Base-by-base conservation (phyloP, 64 coral and sea anemone species). In the Cladopsammia gracilis region DNA sequence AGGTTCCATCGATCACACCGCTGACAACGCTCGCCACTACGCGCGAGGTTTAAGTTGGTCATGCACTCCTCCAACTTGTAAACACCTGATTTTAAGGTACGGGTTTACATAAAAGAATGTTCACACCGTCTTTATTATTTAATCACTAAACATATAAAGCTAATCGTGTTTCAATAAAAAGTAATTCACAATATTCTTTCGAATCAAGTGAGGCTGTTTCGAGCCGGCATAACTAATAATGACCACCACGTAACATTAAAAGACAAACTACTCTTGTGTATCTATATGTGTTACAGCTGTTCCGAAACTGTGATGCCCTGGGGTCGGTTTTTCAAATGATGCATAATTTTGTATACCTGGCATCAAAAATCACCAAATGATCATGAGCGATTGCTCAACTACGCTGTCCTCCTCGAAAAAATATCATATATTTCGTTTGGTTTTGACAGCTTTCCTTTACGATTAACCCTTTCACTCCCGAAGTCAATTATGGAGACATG, bases 131-230 rank as follows among this genome's bases (percentile, higher is more conserved):
- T 69, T 69, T 69, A n/a, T n/a, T n/a, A n/a, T 69, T 25, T 24
- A 69, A 69, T 24, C 65, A 69, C 65, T 69, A 69, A 69, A 24
- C 11, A 69, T 69, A 69, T 24, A 16, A 69, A 23, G 26, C 16
- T 69, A 69, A 69, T 69, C 65, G 16, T 20, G 20, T 69, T 69
- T 69, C 65, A 69, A 69, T 69, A 69, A 25, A 69, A 69, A 69
- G 65, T 69, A 69, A 69, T 69, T 16, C 19, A 69, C 26, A 69
- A 23, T 69, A 16, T 69, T 24, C 65, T 69, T 22, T 0, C 65
- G 22, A 69, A 69, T 69, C 65, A 24, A 69, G 65, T 69, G 20
- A 69, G 65, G n/a, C 19, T 69, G 65, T 69, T 69, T 24, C 65
- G 65, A 25, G 65, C 65, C 16, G 65, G 65, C 26, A 69, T 69